Base-by-base conservation (phyloP, 1,140 invertebrate species). In the Zaprionus capensis region DNA sequence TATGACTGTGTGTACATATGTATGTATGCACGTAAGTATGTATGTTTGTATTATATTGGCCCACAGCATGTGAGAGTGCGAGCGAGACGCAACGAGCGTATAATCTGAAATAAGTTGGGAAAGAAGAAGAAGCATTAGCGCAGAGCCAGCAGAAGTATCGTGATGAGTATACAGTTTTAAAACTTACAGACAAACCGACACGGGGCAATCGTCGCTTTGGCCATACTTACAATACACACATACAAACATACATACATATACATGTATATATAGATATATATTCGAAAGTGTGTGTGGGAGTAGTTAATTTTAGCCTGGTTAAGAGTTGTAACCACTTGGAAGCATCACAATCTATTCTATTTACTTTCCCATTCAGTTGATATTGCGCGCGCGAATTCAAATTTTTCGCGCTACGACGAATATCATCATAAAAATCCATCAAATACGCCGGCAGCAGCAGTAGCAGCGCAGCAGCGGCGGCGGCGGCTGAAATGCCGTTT, bases 91-190 rank as follows among this genome's bases (percentile, higher is more conserved):
- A 83, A 57, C 41, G 41, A 71, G 53, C 75, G 85, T 90, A 51
- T 51, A 88, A 88, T 88, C 84, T 88, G 84, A 88, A 88, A 88
- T 88, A 88, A 88, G 84, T 88, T 88, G 85, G 71, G 71, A 81
- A 78, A 72, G 80, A 80, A 82, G 80, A 87, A 88, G 84, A 88
- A 88, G 81, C 86, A 87, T 79, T 81, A 84, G 76, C 41, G 41
- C 81, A 84, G 82, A 80, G 77, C 77, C 73, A 79, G 74, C 77
- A 88, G 80, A 88, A 88, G 84, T 84, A 84, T 84, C 82, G 81
- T 84, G 82, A 84, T 84, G 81, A 83, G 81, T 86, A 86, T 87
- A 90, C 81, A 88, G 84, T 90, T 88, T 88, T 90, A 90, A 80
- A 78, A 80, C 75, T 80, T 80, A 77, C 74, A 80, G 84, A 81